phyloP scores from a whole-genome alignment of 2,888 invertebrate genomes.

The Hemicrepidius hirtus region DNA sequence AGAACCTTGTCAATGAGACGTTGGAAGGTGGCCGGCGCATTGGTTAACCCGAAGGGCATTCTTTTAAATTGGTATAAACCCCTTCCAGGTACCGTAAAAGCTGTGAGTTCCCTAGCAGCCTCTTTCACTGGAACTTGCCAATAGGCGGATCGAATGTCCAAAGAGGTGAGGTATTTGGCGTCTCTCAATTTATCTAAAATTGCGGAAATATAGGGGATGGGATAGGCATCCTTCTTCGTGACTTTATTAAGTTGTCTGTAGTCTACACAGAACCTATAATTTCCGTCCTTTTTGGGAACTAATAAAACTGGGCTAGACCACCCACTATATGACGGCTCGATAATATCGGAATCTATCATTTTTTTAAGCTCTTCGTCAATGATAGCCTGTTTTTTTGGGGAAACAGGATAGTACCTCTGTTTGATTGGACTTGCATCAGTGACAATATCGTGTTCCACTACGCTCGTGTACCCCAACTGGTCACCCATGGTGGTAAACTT shows the following conservation, averaged over 20 bases:
- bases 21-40: conserved; percentile 62
- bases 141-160: conserved; percentile 59
- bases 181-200: conserved; percentile 61
- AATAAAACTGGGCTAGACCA: conserved; percentile 61
- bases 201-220: conserved; percentile 59
- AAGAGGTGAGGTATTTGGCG: conserved; percentile 61
- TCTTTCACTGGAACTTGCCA: conserved; percentile 54
- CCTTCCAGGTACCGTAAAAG: no score
- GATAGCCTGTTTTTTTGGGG: conserved; percentile 39
- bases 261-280: conserved; percentile 61
- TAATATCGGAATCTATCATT: conserved; percentile 60
- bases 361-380: no score
- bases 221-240: no score
- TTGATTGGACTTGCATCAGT: conserved; percentile 2
- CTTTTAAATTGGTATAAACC: no score
- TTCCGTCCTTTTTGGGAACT: conserved; percentile 58
- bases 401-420: conserved; percentile 48
- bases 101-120: conserved; percentile 55
- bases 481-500: not conserved
- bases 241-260: no score
- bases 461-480: not conserved
- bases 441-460: not conserved
- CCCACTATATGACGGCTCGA: conserved; percentile 48
- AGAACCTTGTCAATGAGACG: conserved; percentile 57
- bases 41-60: conserved; percentile 62